Evolutionary conservation across 2,888 invertebrate genomes (phyloP).

Genomic region (Parapristionchus giblindavisi): DNA sequence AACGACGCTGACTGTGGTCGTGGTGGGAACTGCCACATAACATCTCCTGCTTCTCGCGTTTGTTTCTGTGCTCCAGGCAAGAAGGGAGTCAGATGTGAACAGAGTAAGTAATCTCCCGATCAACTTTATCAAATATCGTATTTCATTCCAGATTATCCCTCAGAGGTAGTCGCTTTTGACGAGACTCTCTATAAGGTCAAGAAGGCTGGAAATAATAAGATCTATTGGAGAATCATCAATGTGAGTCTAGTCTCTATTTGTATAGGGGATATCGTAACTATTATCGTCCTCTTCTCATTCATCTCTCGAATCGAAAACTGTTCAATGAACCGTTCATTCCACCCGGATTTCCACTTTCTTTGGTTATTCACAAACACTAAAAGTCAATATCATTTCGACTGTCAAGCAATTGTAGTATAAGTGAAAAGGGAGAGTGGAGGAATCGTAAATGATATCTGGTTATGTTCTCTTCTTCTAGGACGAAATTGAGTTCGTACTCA

Average conservation of each 20-base stretch:
- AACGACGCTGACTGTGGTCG: constrained; percentile 86
- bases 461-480: constrained; percentile 71
- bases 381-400: not conserved
- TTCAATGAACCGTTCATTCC: constrained; percentile 13
- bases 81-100: constrained; percentile 73
- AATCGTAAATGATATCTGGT: not conserved
- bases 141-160: not conserved
- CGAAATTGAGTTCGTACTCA: constrained; percentile 86
- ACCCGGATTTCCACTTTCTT: constrained; percentile 22
- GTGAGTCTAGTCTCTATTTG: constrained; percentile 28
- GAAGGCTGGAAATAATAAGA: constrained; percentile 76
- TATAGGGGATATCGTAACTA: not conserved
- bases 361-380: not conserved
- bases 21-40: constrained; percentile 80
- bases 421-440: not conserved
- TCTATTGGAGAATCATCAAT: constrained; percentile 82
- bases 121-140: not conserved
- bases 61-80: constrained; percentile 91
- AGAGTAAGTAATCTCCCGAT: constrained; percentile 36
- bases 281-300: constrained; percentile 2
- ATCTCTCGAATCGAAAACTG: constrained; percentile 8
- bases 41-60: constrained; percentile 3
- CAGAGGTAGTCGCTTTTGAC: constrained; percentile 52
- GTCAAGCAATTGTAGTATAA: not conserved
- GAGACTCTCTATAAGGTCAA: constrained; percentile 52